Evolutionary conservation across 2,888 invertebrate species (phyloP), one percentile per base, ranked within the genome.

Genomic region (Tenthredo notha): DNA sequence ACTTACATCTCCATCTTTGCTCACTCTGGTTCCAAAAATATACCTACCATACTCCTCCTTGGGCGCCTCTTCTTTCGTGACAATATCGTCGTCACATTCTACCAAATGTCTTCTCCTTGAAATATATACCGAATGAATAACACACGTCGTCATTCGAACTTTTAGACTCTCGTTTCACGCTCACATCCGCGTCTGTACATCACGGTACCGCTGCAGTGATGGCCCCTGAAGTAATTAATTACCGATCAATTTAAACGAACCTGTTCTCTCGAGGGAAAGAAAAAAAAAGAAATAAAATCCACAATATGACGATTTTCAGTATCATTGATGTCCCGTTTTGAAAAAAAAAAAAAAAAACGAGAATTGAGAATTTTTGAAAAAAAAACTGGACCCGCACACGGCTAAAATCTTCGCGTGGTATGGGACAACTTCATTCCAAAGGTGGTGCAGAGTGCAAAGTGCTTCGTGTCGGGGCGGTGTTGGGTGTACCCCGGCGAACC

Each of bases 401-500:
- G 54, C 7, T 54, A 6, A 54, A 54, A 54, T n/a, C 54, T 54
- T n/a, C 7, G 4, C 54, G n/a, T 54, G n/a, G 54, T 54, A 54
- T 54, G 58, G 61, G n/a, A 80, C 89, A 88, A 90, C 90, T 92
- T 91, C 89, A 92, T 92, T 90, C 88, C 88, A 89, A 90, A 89
- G 90, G 90, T 90, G 90, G 90, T 89, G 87, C 87, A 87, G 87
- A 87, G 90, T 87, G 90, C 88, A 89, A 91, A 89, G 89, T 90
- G 89, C 86, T 87, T 84, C 89, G 88, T 90, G 89, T 90, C 88
- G 90, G 91, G 92, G 92, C 92, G 93, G 91, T 90, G 89, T 91
- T 86, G 84, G 88, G 89, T 89, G 90, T 91, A 92, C 91, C 91
- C 91, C 87, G 87, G 87, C 92, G 91, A 92, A 91, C 91, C 91